phyloP scores from a whole-genome alignment of 2,113 vertebrate species.

The Cettia cetti region DNA sequence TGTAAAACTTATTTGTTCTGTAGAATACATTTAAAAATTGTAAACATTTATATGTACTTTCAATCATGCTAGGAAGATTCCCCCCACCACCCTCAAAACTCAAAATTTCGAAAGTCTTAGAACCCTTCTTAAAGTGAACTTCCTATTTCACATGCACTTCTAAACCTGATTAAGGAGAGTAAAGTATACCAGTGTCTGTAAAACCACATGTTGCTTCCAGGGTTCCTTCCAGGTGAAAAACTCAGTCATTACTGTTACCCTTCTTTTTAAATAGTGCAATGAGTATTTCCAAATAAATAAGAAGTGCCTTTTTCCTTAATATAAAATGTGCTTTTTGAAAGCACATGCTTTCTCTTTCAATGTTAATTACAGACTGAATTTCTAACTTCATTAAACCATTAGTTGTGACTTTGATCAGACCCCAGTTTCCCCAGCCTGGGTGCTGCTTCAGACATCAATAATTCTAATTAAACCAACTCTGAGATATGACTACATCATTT shows the following conservation, averaged over 20 bases:
- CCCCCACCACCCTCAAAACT: background rate
- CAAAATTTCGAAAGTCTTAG: background rate
- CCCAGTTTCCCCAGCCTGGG: conserved; percentile 48
- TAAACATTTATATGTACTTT: background rate
- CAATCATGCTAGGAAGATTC: background rate
- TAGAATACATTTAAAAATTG: background rate
- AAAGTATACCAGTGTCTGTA: background rate
- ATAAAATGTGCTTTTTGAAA: background rate
- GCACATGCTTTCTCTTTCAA: background rate
- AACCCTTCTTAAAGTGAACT: background rate
- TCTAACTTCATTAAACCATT: conserved; percentile 45
- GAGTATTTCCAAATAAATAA: background rate
- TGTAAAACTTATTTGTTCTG: background rate
- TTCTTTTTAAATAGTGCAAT: background rate
- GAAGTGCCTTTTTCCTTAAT: background rate
- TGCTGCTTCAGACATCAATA: conserved; percentile 66
- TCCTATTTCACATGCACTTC: background rate
- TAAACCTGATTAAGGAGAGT: background rate
- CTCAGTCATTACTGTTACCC: background rate
- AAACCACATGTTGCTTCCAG: background rate
- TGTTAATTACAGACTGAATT: conserved; percentile 39
- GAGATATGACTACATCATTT: conserved; percentile 51
- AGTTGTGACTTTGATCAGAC: conserved; percentile 48
- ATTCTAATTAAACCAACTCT: conserved; percentile 63
- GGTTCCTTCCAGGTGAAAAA: background rate